Conservation (phyloP, 2,888 invertebrate species). For the Lymantria monacha region DNA sequence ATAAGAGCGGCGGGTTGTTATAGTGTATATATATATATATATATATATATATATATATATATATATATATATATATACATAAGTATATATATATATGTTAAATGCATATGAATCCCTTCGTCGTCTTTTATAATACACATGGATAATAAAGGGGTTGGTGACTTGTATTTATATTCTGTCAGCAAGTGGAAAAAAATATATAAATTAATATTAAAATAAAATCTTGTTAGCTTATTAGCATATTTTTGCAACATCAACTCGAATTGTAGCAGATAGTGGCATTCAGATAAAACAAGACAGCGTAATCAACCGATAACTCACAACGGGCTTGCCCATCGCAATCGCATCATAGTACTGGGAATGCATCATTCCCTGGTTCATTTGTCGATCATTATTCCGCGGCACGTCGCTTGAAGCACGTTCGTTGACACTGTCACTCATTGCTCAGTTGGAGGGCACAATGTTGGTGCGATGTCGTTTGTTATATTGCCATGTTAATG, state of each 20-base stretch:
- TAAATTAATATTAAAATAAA: too few species aligned
- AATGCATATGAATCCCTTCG: too few species aligned
- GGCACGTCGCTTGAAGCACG: conserved; percentile 48
- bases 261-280: neutral
- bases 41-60: too few species aligned
- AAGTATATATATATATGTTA: too few species aligned
- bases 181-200: too few species aligned
- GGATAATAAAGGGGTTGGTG: too few species aligned
- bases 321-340: conserved; percentile 29
- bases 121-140: too few species aligned
- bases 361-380: conserved; percentile 55
- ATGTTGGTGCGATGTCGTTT: conserved; percentile 14
- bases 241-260: neutral
- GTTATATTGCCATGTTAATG: neutral
- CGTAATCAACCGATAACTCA: conserved; percentile 40
- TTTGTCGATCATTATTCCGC: conserved; percentile 64
- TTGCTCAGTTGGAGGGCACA: conserved; percentile 23
- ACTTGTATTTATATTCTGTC: too few species aligned
- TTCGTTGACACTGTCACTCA: conserved; percentile 37
- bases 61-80: too few species aligned
- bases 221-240: conserved; percentile 16
- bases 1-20: too few species aligned
- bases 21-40: too few species aligned
- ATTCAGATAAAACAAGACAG: conserved; percentile 34
- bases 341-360: conserved; percentile 45